Evolutionary conservation across 2,113 vertebrate genomes (phyloP).

Genomic region (Aleadryas rufinucha): DNA sequence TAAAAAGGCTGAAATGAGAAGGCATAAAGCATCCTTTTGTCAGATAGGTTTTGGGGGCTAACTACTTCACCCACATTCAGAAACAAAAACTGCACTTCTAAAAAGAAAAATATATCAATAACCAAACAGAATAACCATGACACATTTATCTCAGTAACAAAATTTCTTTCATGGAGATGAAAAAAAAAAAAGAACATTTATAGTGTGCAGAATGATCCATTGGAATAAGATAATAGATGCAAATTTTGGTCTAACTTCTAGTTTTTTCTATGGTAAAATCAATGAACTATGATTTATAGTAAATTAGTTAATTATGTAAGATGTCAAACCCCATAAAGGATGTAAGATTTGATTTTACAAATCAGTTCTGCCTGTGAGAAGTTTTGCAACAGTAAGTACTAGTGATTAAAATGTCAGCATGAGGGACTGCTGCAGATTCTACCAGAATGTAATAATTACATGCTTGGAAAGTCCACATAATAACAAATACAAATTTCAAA

Average conservation of each 20-base stretch:
- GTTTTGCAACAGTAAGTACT: slow-evolving; percentile 38
- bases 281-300: slow-evolving; percentile 46
- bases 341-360: slow-evolving; percentile 60
- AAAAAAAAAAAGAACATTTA: neutral
- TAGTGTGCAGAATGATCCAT: neutral
- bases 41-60: slow-evolving; percentile 6
- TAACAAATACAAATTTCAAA: slow-evolving; percentile 30
- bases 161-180: neutral
- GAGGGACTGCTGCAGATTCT: slow-evolving; percentile 32
- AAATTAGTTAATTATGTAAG: slow-evolving; percentile 68
- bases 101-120: neutral
- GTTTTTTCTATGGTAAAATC: slow-evolving; percentile 29
- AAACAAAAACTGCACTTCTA: neutral
- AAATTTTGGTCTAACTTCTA: slow-evolving; percentile 15
- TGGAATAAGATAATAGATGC: slow-evolving; percentile 38
- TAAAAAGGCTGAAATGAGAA: neutral
- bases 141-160: neutral
- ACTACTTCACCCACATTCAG: neutral
- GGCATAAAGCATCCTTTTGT: slow-evolving; percentile 14
- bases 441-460: slow-evolving; percentile 42
- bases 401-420: slow-evolving; percentile 70
- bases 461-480: neutral
- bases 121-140: neutral
- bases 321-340: slow-evolving; percentile 25
- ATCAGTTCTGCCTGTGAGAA: slow-evolving; percentile 57